Conservation (phyloP, 53 echinoderm and acorn worm species). For the Stichopus horrens region DNA sequence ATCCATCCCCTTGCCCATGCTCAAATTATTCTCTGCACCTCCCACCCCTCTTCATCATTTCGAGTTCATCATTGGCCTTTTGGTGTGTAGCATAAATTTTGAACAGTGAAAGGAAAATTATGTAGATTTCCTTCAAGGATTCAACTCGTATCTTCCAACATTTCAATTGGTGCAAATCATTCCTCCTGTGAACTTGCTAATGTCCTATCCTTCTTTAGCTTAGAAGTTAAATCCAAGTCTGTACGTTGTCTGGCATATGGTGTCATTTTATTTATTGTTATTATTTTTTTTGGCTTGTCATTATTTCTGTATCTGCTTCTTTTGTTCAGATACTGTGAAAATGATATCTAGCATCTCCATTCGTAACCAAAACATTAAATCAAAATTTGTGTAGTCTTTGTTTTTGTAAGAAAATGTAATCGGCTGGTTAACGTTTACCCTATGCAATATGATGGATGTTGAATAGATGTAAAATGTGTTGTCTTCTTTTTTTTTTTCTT, state of each 20-base stretch:
- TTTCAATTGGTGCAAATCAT: neutral
- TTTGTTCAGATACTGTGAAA: neutral
- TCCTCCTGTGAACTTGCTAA: neutral
- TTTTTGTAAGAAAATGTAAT: neutral
- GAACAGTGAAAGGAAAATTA: too few species aligned
- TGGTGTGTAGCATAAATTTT: too few species aligned
- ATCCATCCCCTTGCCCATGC: too few species aligned
- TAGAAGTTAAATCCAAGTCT: too few species aligned
- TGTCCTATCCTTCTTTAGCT: too few species aligned
- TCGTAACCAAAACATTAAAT: neutral
- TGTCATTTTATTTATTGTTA: neutral
- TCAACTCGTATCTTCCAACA: neutral
- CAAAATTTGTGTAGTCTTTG: neutral
- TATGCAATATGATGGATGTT: constrained; percentile 39
- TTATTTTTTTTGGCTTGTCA: neutral
- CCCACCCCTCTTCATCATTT: too few species aligned
- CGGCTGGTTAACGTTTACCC: constrained; percentile 5
- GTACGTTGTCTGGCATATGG: too few species aligned
- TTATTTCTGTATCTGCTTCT: neutral
- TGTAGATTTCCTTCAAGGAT: neutral
- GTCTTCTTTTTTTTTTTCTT: too few species aligned
- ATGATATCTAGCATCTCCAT: too few species aligned
- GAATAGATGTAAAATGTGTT: neutral
- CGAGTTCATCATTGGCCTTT: too few species aligned
- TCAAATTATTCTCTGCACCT: too few species aligned